These are phyloP conservation scores for Parambassis ranga DNA, from an alignment of 2,797 vertebrate species.

Conservation along the genomic window DNA sequence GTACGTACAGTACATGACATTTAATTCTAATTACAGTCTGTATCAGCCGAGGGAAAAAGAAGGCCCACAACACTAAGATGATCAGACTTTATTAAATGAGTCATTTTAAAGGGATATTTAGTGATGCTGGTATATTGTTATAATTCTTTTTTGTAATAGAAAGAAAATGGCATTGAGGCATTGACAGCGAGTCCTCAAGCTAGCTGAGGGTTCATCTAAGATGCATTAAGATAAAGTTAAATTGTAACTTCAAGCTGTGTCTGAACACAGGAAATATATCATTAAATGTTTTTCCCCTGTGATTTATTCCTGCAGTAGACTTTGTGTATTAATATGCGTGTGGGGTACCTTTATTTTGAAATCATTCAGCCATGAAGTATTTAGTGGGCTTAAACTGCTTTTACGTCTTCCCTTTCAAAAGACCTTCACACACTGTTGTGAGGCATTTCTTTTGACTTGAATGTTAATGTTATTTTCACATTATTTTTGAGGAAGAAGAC, in stretches of 20 bases:
- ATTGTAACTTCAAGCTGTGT: background rate
- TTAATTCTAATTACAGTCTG: slow-evolving; percentile 44
- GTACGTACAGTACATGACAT: slow-evolving; percentile 37
- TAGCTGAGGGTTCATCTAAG: slow-evolving; percentile 15
- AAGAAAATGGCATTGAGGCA: background rate
- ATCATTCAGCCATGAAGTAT: slow-evolving; percentile 1
- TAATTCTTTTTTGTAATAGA: background rate
- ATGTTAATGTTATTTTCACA: slow-evolving; percentile 3
- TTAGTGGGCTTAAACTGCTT: slow-evolving; percentile 8
- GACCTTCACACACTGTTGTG: slow-evolving; percentile 20
- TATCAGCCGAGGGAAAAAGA: slow-evolving; percentile 11
- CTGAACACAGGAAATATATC: background rate
- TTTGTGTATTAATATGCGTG: slow-evolving; percentile 48
- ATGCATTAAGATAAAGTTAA: background rate
- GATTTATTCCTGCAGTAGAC: slow-evolving; percentile 1
- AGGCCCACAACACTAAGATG: background rate
- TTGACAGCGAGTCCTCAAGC: background rate
- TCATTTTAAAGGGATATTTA: background rate
- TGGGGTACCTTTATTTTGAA: slow-evolving; percentile 10
- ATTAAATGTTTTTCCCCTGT: slow-evolving; percentile 7
- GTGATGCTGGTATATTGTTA: background rate
- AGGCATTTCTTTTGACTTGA: slow-evolving; percentile 10
- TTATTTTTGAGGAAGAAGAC: background rate
- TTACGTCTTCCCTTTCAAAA: slow-evolving; percentile 32
- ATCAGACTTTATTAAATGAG: slow-evolving; percentile 6